These are phyloP conservation scores for Diloba caeruleocephala DNA, from an alignment of 2,888 invertebrate genomes.

Conservation along the genomic window DNA sequence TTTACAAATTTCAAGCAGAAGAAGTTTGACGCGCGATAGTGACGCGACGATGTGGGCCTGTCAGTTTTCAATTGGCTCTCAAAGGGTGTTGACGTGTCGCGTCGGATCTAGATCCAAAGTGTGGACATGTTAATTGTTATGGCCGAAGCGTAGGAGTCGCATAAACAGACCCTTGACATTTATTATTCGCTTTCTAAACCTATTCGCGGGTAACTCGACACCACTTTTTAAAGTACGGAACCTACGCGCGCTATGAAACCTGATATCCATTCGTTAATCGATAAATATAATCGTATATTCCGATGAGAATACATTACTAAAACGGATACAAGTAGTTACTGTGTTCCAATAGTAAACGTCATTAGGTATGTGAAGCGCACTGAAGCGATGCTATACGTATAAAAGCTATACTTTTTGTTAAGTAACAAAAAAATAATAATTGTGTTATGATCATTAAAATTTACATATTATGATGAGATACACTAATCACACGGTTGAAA, in stretches of 20 bases:
- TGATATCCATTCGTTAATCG: slow-evolving; percentile 41
- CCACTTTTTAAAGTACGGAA: slow-evolving; percentile 22
- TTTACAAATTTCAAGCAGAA: slow-evolving; percentile 71
- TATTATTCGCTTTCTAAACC: slow-evolving; percentile 31
- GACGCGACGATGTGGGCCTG: slow-evolving; percentile 79
- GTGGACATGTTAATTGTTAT: slow-evolving; percentile 85
- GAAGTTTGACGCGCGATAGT: slow-evolving; percentile 74
- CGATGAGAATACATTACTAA: slow-evolving; percentile 54
- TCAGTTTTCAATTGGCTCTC: slow-evolving; percentile 82
- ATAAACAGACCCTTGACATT: slow-evolving; percentile 45
- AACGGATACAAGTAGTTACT: slow-evolving; percentile 48
- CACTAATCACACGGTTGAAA: slow-evolving; percentile 35
- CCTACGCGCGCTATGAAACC: slow-evolving; percentile 34
- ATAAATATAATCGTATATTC: slow-evolving; percentile 50
- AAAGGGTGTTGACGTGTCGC: slow-evolving; percentile 80
- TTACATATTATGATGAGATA: slow-evolving; percentile 50
- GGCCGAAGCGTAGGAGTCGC: slow-evolving; percentile 66
- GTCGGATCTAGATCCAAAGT: slow-evolving; percentile 76
- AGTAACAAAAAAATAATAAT: slow-evolving; percentile 34
- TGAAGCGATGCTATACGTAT: slow-evolving; percentile 41
- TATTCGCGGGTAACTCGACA: slow-evolving; percentile 39
- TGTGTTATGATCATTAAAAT: slow-evolving; percentile 44
- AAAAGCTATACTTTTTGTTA: slow-evolving; percentile 44
- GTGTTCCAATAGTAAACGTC: slow-evolving; percentile 49
- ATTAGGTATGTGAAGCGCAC: slow-evolving; percentile 37